A percentile compares a stretch with the other conserved stretches of the same genome.
These are phyloP conservation scores for Cosmia pyralina DNA, from an alignment of 2,888 invertebrate genomes.

Conservation along the genomic window DNA sequence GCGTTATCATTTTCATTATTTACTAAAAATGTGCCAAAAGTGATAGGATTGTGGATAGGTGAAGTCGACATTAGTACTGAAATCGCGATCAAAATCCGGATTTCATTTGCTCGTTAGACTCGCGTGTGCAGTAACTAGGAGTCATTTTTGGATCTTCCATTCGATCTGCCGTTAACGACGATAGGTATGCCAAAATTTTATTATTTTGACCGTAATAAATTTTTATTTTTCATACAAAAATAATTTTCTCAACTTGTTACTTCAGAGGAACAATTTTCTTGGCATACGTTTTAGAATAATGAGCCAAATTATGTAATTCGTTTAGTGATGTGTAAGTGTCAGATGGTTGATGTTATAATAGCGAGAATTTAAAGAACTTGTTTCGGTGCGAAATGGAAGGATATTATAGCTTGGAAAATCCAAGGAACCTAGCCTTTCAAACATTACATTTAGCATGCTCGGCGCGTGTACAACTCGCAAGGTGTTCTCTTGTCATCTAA, in stretches of 20 bases:
- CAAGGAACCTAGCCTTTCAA: slow-evolving; percentile 59
- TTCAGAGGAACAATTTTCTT: slow-evolving; percentile 74
- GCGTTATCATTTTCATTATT: slow-evolving; percentile 71
- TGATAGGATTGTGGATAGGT: slow-evolving; percentile 61
- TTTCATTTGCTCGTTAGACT: slow-evolving; percentile 69
- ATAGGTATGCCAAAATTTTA: slow-evolving; percentile 46
- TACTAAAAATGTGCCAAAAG: slow-evolving; percentile 84
- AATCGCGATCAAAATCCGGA: slow-evolving; percentile 49
- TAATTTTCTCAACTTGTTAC: slow-evolving; percentile 64
- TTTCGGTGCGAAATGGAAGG: slow-evolving; percentile 76
- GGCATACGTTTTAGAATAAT: slow-evolving; percentile 81
- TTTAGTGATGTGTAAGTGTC: slow-evolving; percentile 76
- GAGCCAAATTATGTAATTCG: slow-evolving; percentile 83
- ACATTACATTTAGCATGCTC: slow-evolving; percentile 8
- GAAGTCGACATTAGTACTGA: slow-evolving; percentile 44
- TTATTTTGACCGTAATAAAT: slow-evolving; percentile 47
- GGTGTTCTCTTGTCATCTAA: neutral
- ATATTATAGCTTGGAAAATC: slow-evolving; percentile 67
- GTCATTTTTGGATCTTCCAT: slow-evolving; percentile 51
- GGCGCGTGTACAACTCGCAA: slow-evolving; percentile 47
- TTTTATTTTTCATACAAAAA: slow-evolving; percentile 56
- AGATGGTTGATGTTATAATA: slow-evolving; percentile 73
- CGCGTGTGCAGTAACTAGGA: slow-evolving; percentile 53
- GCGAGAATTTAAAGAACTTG: slow-evolving; percentile 74
- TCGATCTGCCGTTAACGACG: slow-evolving; percentile 39